A percentile compares a stretch with the other conserved stretches of the same genome.
Evolutionary conservation across 2,888 invertebrate species (phyloP).

Genomic region (Dicranocentrus wangi): DNA sequence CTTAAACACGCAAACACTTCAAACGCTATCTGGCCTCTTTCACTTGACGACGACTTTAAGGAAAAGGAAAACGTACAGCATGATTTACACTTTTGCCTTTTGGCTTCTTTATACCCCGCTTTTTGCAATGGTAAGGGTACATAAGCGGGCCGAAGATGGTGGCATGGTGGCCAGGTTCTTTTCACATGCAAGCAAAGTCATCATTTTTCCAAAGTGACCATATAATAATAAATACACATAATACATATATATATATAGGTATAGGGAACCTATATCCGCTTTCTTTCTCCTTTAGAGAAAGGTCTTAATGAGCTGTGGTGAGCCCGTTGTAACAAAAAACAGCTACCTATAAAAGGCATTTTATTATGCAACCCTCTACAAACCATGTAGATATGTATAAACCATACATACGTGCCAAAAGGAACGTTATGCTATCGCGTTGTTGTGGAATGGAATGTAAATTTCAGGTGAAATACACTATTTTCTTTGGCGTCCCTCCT

Average conservation of each 20-base stretch:
- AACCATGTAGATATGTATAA: too few species aligned
- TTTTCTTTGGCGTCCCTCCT: slow-evolving; percentile 56
- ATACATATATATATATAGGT: slow-evolving; percentile 20
- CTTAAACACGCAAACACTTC: slow-evolving; percentile 53
- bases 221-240: slow-evolving; percentile 25
- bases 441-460: slow-evolving; percentile 28
- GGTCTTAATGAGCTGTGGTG: slow-evolving; percentile 44
- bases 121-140: neutral
- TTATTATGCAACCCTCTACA: slow-evolving; percentile 56
- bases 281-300: slow-evolving; percentile 43
- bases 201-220: slow-evolving; percentile 9
- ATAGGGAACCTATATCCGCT: slow-evolving; percentile 8
- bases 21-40: slow-evolving; percentile 45
- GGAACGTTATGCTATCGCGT: neutral
- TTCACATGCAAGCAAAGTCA: neutral
- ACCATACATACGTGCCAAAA: too few species aligned
- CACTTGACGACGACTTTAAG: slow-evolving; percentile 31
- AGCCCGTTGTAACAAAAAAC: neutral
- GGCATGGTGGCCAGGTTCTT: too few species aligned
- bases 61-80: slow-evolving; percentile 19
- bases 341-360: slow-evolving; percentile 7
- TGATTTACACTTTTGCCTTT: slow-evolving; percentile 30
- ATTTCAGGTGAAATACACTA: slow-evolving; percentile 51
- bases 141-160: too few species aligned
- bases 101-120: slow-evolving; percentile 21